phyloP scores from a whole-genome alignment of 2,888 invertebrate species.

The Scelioninae gen. 2 region DNA sequence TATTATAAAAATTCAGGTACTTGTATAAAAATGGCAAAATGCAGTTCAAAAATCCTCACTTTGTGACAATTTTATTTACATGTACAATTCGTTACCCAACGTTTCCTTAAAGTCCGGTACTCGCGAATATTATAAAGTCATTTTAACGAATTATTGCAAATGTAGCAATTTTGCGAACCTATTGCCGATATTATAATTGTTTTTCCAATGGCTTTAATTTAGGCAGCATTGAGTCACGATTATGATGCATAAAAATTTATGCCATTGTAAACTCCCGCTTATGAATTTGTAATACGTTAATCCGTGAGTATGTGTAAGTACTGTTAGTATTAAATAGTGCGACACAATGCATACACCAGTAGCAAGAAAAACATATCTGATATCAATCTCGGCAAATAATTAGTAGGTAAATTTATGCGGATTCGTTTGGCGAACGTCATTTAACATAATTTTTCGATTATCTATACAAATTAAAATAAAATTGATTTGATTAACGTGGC shows the following conservation, averaged over 20 bases:
- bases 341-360: constrained; percentile 11
- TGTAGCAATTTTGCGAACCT: too few species aligned
- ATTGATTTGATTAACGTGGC: background rate
- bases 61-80: too few species aligned
- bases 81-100: too few species aligned
- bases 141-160: too few species aligned
- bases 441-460: constrained; percentile 17
- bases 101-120: too few species aligned
- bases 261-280: background rate
- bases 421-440: constrained; percentile 15
- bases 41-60: too few species aligned
- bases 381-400: constrained; percentile 35
- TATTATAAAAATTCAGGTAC: too few species aligned
- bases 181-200: too few species aligned
- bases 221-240: background rate
- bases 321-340: constrained; percentile 11
- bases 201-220: too few species aligned
- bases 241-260: background rate
- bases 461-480: constrained; percentile 14
- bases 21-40: too few species aligned
- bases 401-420: constrained; percentile 38
- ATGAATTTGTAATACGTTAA: constrained; percentile 5
- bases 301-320: background rate
- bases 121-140: too few species aligned
- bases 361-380: constrained; percentile 24